Evolutionary conservation across 2,888 invertebrate genomes (phyloP).

Genomic region (Orthosia cruda): DNA sequence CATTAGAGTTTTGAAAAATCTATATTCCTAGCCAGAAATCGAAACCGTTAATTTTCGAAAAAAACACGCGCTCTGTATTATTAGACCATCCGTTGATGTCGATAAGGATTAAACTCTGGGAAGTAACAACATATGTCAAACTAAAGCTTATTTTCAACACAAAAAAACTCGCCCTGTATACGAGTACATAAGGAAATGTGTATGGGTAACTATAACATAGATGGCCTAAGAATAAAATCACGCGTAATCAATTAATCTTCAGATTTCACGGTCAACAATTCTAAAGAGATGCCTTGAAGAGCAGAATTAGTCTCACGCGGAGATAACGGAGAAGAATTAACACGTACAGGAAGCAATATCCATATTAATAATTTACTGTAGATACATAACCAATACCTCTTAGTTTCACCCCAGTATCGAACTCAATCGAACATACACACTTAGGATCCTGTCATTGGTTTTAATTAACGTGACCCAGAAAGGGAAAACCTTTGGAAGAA

Average conservation of each 20-base stretch:
- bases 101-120: no score
- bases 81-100: no score
- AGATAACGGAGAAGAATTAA: constrained; percentile 26
- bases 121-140: no score
- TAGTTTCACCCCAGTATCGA: constrained; percentile 8
- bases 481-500: constrained; percentile 37
- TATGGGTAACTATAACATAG: constrained; percentile 61
- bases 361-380: constrained; percentile 25
- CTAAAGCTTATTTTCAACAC: no score
- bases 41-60: no score
- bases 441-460: constrained; percentile 45
- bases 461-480: constrained; percentile 56
- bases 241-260: constrained; percentile 54
- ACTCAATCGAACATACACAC: constrained; percentile 47
- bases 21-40: no score
- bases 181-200: constrained; percentile 62
- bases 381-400: constrained; percentile 51
- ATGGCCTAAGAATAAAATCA: constrained; percentile 56
- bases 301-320: constrained; percentile 27
- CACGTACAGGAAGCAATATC: constrained; percentile 31
- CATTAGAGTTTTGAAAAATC: not conserved
- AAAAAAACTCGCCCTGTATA: constrained; percentile 14
- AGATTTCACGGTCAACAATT: constrained; percentile 54
- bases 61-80: no score
- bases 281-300: constrained; percentile 45